Conservation (phyloP, 1,140 invertebrate genomes). For the Brachionus sp. region DNA sequence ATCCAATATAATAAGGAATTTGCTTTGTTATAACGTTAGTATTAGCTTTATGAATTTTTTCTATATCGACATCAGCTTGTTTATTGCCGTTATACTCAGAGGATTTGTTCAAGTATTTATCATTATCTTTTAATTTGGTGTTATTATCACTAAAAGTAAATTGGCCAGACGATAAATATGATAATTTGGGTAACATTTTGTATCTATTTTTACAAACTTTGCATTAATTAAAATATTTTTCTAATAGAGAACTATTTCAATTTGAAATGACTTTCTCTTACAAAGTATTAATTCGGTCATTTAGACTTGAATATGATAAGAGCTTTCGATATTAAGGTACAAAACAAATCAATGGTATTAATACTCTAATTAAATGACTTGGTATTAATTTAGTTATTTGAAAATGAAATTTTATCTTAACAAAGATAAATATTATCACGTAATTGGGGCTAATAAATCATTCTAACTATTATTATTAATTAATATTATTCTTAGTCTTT, state of each 20-base stretch:
- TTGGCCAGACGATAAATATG: slow-evolving; percentile 41
- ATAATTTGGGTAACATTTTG: slow-evolving; percentile 41
- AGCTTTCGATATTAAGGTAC: neutral
- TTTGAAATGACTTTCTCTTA: neutral
- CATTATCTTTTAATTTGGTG: slow-evolving; percentile 12
- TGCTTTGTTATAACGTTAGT: neutral
- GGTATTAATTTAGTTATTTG: neutral
- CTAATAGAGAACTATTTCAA: neutral
- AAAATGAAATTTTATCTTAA: neutral
- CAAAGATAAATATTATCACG: neutral
- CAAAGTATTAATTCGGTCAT: neutral
- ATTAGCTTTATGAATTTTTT: neutral
- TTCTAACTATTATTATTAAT: neutral
- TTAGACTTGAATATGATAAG: neutral
- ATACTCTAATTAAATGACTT: neutral
- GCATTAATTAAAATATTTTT: slow-evolving; percentile 5
- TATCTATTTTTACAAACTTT: slow-evolving; percentile 9
- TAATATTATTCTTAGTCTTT: too few species aligned
- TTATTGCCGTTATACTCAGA: neutral
- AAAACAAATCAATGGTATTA: slow-evolving; percentile 5
- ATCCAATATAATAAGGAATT: slow-evolving; percentile 19
- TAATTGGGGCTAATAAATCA: neutral
- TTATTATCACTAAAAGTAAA: slow-evolving; percentile 27
- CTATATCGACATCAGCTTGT: neutral
- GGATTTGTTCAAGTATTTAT: slow-evolving; percentile 9